phyloP scores from a whole-genome alignment of 2,888 invertebrate genomes.

The Ophonus ardosiacus region DNA sequence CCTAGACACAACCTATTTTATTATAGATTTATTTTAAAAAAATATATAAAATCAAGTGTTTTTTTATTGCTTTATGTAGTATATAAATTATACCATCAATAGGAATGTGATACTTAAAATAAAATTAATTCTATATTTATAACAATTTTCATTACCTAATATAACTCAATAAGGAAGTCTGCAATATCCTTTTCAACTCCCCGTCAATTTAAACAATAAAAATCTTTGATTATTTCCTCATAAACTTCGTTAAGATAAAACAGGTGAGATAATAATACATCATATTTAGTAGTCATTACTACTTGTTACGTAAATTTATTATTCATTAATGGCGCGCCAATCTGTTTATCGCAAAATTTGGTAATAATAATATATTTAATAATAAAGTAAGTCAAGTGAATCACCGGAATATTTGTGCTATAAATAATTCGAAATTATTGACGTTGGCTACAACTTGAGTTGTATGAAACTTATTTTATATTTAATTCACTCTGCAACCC shows the following conservation, averaged over 20 bases:
- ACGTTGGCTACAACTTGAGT: no score
- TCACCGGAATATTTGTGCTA: no score
- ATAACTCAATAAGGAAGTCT: slow-evolving; percentile 25
- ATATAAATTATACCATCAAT: slow-evolving; percentile 27
- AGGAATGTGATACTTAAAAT: slow-evolving; percentile 39
- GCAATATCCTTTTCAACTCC: slow-evolving; percentile 33
- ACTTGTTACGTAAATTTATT: neutral
- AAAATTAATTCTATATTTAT: slow-evolving; percentile 30
- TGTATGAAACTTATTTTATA: no score
- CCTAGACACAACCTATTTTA: neutral
- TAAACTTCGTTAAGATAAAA: neutral
- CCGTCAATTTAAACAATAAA: slow-evolving; percentile 16
- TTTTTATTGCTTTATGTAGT: slow-evolving; percentile 32
- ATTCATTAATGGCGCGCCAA: no score
- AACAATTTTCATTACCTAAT: slow-evolving; percentile 29
- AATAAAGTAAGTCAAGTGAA: no score
- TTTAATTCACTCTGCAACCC: no score
- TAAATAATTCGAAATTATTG: no score
- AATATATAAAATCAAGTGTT: slow-evolving; percentile 31
- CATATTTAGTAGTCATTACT: neutral
- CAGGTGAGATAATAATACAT: neutral
- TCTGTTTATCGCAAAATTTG: no score
- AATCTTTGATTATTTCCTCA: slow-evolving; percentile 20
- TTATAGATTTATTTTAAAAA: slow-evolving; percentile 30
- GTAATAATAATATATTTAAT: no score